Evolutionary conservation across 2,113 vertebrate species (phyloP).

Genomic region (Elanus axillaris): DNA sequence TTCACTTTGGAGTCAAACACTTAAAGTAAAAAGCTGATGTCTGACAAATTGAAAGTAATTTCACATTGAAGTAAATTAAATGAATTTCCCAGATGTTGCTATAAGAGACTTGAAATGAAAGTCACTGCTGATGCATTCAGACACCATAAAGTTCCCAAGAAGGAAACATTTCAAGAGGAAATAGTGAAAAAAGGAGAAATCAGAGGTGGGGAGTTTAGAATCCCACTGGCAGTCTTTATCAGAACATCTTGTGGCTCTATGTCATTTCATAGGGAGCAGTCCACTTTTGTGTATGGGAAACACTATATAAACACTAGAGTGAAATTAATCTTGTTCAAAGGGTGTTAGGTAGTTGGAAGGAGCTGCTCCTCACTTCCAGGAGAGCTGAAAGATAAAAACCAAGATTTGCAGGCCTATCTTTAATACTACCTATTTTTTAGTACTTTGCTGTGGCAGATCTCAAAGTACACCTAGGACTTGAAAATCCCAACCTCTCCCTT

Average conservation of each 20-base stretch:
- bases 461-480: neutral
- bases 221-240: neutral
- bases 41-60: conserved; percentile 36
- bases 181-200: neutral
- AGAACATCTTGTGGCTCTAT: neutral
- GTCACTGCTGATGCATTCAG: neutral
- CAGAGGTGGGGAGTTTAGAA: neutral
- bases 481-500: neutral
- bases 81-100: conserved; percentile 20
- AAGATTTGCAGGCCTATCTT: neutral
- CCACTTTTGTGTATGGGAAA: neutral
- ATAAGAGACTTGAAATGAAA: neutral
- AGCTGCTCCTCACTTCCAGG: neutral
- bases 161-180: neutral
- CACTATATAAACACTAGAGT: neutral
- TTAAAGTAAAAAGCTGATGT: conserved; percentile 5
- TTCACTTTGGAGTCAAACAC: conserved; percentile 1
- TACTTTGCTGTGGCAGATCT: neutral
- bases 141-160: neutral
- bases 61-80: conserved; percentile 44
- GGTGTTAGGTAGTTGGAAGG: neutral
- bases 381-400: neutral
- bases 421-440: neutral
- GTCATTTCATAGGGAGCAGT: neutral
- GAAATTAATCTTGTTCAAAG: neutral